phyloP scores from a whole-genome alignment of 2,797 vertebrate genomes.

The Triplophysa yarkandensis region DNA sequence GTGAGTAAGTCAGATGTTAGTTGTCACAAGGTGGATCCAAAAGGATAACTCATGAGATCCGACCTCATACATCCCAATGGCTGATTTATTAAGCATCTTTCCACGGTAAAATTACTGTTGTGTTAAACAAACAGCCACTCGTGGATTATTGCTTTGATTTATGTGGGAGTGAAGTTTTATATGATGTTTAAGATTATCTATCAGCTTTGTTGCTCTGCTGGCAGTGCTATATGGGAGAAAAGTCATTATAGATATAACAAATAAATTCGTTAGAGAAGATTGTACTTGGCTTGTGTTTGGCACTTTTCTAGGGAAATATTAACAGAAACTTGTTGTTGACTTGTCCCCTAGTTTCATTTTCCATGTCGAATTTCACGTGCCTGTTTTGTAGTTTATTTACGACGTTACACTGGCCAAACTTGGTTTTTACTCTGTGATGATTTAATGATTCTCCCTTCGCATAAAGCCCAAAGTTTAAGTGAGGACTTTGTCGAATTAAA shows the following conservation, averaged over 20 bases:
- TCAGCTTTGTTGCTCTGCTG: background rate
- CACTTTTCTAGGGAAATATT: slow-evolving; percentile 10
- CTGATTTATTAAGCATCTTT: background rate
- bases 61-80: background rate
- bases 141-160: background rate
- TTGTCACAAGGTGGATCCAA: background rate
- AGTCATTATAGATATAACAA: background rate
- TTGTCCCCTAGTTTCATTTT: slow-evolving; percentile 51
- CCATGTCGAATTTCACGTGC: slow-evolving; percentile 38
- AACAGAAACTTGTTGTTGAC: slow-evolving; percentile 5
- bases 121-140: background rate
- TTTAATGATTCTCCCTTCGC: slow-evolving; percentile 62
- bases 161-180: too few relatives aligned
- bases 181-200: too few relatives aligned
- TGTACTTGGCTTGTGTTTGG: background rate
- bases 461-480: slow-evolving; percentile 29
- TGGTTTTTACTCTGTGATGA: slow-evolving; percentile 64
- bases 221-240: background rate
- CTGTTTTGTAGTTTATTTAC: slow-evolving; percentile 48
- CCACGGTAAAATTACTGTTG: background rate
- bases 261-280: slow-evolving; percentile 19
- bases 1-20: slow-evolving; percentile 12
- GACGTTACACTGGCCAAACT: slow-evolving; percentile 35
- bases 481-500: slow-evolving; percentile 10
- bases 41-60: background rate